Evolutionary conservation across 1,140 invertebrate genomes (phyloP).

Genomic region (Cherax destructor): DNA sequence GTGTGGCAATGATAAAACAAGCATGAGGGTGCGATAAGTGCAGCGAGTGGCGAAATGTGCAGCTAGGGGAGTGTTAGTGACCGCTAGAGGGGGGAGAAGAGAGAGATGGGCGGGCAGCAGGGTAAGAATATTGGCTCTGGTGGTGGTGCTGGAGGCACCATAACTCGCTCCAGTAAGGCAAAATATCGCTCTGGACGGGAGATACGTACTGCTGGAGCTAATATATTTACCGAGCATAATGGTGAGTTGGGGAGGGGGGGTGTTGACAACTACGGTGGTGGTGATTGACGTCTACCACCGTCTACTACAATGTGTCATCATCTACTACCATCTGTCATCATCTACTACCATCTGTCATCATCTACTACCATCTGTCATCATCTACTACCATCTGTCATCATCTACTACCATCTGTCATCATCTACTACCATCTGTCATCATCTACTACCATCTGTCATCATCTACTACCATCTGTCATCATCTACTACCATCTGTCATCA

Average conservation of each 20-base stretch:
- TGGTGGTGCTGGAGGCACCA: constrained; percentile 32
- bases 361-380: no score
- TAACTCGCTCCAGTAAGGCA: constrained; percentile 49
- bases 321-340: no score
- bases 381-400: no score
- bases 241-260: constrained; percentile 38
- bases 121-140: constrained; percentile 44
- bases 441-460: no score
- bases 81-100: background rate
- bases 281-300: no score
- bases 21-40: constrained; percentile 28
- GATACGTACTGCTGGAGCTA: constrained; percentile 34
- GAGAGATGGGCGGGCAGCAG: constrained; percentile 58
- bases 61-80: constrained; percentile 26
- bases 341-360: no score
- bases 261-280: constrained; percentile 26
- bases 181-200: constrained; percentile 53
- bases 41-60: constrained; percentile 6
- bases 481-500: no score
- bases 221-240: constrained; percentile 60
- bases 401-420: no score
- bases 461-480: no score
- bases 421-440: no score
- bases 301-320: no score
- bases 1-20: constrained; percentile 30